Evolutionary conservation across 2,888 invertebrate species (phyloP), one percentile per base, ranked within the genome.

Genomic region (Gymnoscelis rufifasciata): DNA sequence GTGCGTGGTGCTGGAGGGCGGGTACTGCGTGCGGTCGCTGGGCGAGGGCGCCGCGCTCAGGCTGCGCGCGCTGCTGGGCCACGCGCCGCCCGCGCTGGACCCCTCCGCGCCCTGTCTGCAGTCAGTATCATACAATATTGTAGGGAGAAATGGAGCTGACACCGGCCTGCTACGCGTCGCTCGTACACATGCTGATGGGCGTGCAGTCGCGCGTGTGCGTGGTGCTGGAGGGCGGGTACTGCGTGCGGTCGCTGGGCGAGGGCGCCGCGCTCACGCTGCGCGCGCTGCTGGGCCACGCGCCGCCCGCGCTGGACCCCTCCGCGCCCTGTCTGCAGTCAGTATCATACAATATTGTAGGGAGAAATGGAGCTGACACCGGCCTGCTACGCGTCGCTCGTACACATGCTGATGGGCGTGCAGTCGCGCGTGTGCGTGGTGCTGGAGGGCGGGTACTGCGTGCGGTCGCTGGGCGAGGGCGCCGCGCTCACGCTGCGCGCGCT

Each of bases 221-320:
- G 3, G 87, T 97, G 52, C 82, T 99, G 27, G 99, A 99, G 91
- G 98, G 98, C 24, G 98, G 98, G 1, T 98, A 98, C 81, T 97
- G 95, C 71, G 65, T 96, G 30, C 92, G 94, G 37, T 95, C 97
- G 0, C 83, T 98, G 51, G 92, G 96, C 0, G 97, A 98, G 83
- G 93, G 95, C 28, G 97, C 95, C 8, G 95, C 96, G 0, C 80
- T 95, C 42, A 96, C 96, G 0, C 74, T 98, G 11, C 90, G 94
- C 52, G 90, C 94, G 0, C 78, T 98, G 39, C 83, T 98, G 3
- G 95, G 94, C 0, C 94, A 96, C 78, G 92, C 95, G 1, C 95
- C 95, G 60, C 95, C 97, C 0, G 61, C 71, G 11, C 68, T 94
- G 4, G 73, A 65, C 0, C 57, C 89, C 0, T 58, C 64, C 0